Percentiles rank a stretch among this genome's conserved stretches.
Evolutionary conservation across 2,797 vertebrate genomes (phyloP).

Genomic region (Mycteria americana): DNA sequence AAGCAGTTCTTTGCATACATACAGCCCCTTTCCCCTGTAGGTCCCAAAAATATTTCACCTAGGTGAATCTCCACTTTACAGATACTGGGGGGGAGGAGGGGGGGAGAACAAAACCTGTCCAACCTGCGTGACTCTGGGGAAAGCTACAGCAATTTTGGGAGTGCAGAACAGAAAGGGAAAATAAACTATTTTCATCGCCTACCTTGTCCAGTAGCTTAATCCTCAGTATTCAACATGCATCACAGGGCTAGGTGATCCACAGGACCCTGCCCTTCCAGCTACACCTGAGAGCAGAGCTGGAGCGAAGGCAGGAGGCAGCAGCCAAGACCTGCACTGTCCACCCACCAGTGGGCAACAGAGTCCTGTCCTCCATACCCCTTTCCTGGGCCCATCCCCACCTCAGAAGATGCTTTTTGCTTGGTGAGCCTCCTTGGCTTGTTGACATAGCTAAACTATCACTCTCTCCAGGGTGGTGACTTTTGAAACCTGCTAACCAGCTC

Average conservation of each 20-base stretch:
- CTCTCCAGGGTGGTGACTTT: not conserved
- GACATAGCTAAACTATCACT: not conserved
- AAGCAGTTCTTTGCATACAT: not conserved
- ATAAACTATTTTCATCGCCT: not conserved
- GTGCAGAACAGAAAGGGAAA: not conserved
- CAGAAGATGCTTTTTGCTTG: not conserved
- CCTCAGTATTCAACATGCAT: not conserved
- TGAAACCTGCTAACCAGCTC: not conserved
- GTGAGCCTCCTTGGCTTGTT: not conserved
- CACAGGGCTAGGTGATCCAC: not conserved
- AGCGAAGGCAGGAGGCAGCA: not conserved
- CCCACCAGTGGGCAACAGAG: not conserved
- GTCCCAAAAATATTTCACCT: not conserved
- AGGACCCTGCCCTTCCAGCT: not conserved
- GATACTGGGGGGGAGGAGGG: rapidly evolving
- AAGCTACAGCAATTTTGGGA: not conserved
- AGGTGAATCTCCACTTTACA: not conserved
- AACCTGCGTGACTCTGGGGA: not conserved
- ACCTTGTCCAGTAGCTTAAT: not conserved
- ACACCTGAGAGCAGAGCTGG: not conserved
- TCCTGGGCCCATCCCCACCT: not conserved
- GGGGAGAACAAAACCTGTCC: not conserved
- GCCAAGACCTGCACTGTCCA: rapidly evolving
- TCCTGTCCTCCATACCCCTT: not conserved
- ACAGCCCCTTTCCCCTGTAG: not conserved